A percentile compares a stretch with the other conserved stretches of the same genome.
Evolutionary conservation across 2,797 vertebrate genomes (phyloP).

Genomic region (Simalia tracyae): DNA sequence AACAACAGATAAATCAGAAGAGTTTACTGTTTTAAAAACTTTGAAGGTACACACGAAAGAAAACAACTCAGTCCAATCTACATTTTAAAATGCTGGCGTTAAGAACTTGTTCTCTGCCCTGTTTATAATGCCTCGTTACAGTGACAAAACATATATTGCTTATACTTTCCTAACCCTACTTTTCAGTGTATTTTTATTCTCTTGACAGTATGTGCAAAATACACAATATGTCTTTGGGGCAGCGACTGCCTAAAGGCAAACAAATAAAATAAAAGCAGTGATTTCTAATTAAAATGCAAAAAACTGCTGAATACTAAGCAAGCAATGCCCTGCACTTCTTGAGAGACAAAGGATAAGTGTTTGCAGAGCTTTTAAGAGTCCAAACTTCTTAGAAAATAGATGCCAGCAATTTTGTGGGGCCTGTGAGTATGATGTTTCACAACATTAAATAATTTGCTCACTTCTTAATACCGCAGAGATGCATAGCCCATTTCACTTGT

Average conservation of each 20-base stretch:
- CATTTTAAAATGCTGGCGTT: conserved; percentile 19
- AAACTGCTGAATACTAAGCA: conserved; percentile 38
- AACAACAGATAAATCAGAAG: background rate
- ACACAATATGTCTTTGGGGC: conserved; percentile 8
- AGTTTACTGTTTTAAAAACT: conserved; percentile 11
- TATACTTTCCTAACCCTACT: background rate
- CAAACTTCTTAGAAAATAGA: conserved; percentile 42
- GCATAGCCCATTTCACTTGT: background rate
- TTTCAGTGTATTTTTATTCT: conserved; percentile 21
- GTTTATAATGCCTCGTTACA: background rate
- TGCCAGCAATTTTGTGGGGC: conserved; percentile 1
- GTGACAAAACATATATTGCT: background rate
- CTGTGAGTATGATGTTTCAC: conserved; percentile 14
- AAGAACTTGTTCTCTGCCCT: conserved; percentile 10
- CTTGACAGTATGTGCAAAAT: conserved; percentile 26
- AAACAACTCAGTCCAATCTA: conserved; percentile 23
- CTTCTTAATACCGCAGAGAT: conserved; percentile 4
- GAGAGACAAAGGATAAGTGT: conserved; percentile 21
- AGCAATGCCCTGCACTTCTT: conserved; percentile 6
- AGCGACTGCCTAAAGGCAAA: conserved; percentile 28
- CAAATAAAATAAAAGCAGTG: conserved; percentile 25
- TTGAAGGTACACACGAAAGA: conserved; percentile 33
- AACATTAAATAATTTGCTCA: conserved; percentile 22
- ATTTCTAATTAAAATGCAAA: conserved; percentile 37
- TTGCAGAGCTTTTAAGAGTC: conserved; percentile 29